Percentiles rank a stretch among this genome's conserved stretches.
Evolutionary conservation across 2,888 invertebrate species (phyloP).

Genomic region (Drosophila eohydei): DNA sequence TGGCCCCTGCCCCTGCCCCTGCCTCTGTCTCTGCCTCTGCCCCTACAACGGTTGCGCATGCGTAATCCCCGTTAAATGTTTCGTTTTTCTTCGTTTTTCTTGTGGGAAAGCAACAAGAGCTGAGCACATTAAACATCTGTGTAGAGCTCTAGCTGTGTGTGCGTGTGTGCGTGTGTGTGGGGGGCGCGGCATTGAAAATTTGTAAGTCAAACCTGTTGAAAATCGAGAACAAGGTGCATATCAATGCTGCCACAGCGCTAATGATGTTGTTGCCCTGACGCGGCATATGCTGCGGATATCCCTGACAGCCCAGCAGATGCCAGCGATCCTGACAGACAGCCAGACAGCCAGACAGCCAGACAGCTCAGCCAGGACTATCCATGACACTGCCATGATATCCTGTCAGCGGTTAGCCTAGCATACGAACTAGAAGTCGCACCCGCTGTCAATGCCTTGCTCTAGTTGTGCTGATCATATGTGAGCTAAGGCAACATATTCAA

Average conservation of each 20-base stretch:
- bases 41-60: constrained; percentile 45
- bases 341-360: not conserved
- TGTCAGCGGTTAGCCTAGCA: constrained; percentile 1
- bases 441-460: not conserved
- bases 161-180: constrained; percentile 6
- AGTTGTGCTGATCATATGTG: not conserved
- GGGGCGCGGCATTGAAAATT: constrained; percentile 48
- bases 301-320: constrained; percentile 62
- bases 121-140: constrained; percentile 52
- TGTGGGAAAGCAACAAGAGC: constrained; percentile 46
- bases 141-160: constrained; percentile 4
- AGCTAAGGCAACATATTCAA: not conserved
- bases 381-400: constrained; percentile 1
- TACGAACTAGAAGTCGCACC: not conserved
- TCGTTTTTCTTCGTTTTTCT: constrained; percentile 44
- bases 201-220: constrained; percentile 69
- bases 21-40: not conserved
- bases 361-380: constrained; percentile 3
- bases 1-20: not conserved
- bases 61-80: constrained; percentile 70
- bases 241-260: constrained; percentile 37
- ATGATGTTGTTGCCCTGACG: constrained; percentile 62
- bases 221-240: constrained; percentile 56
- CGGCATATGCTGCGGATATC: constrained; percentile 70
- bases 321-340: not conserved